Conservation (phyloP, 1,140 invertebrate genomes). For the Pinna nobilis region DNA sequence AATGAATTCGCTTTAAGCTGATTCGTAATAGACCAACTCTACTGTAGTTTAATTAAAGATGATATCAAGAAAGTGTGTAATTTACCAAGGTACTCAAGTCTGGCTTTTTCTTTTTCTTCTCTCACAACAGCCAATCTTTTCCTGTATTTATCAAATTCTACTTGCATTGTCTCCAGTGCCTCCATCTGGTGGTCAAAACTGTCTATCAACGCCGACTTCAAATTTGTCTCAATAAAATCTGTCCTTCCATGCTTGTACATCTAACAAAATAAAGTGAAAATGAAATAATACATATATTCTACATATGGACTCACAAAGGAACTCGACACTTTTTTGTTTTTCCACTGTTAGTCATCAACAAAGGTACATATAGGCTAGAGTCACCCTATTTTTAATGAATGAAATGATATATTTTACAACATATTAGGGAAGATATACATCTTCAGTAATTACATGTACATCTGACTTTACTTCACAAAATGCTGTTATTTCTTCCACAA, state of each 20-base stretch:
- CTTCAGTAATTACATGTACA: not conserved
- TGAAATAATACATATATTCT: not conserved
- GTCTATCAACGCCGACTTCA: conserved; percentile 79
- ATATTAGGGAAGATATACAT: not conserved
- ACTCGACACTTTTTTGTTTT: not conserved
- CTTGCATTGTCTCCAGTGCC: conserved; percentile 47
- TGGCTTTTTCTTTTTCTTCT: conserved; percentile 75
- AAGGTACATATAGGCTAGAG: too few relatives aligned
- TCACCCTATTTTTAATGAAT: too few relatives aligned
- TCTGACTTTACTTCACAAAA: too few relatives aligned
- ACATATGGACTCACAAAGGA: not conserved
- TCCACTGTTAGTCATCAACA: not conserved
- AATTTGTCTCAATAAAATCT: conserved; percentile 80
- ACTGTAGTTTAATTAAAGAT: not conserved
- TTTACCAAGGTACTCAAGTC: conserved; percentile 60
- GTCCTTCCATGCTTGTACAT: conserved; percentile 76
- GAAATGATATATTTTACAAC: too few relatives aligned
- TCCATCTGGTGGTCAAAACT: conserved; percentile 71
- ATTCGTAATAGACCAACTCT: too few relatives aligned
- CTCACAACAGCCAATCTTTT: conserved; percentile 80
- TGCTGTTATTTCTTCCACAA: too few relatives aligned
- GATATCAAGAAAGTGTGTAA: not conserved
- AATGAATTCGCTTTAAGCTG: too few relatives aligned
- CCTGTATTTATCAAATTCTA: conserved; percentile 79
- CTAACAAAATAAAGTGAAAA: conserved; percentile 51